Base-by-base conservation (phyloP, 2,888 invertebrate genomes). In the Tipula lateralis region DNA sequence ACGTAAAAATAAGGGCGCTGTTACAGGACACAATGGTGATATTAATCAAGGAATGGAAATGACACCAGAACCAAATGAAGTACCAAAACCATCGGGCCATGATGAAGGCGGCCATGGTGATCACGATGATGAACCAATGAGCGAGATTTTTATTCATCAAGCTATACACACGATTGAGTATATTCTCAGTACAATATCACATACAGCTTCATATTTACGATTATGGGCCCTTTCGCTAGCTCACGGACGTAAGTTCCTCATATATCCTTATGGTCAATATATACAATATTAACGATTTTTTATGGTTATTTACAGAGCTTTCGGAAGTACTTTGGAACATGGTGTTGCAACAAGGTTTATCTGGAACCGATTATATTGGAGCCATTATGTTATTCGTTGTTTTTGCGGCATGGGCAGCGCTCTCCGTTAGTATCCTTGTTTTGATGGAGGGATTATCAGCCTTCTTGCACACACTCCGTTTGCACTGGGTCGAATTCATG, bases 361-460 rank as follows among this genome's bases (percentile, higher is more conserved):
- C 91, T 85, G 92, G 93, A 87, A 91, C 93, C 85, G 92, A 92
- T 85, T 95, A 94, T 92, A 89, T 92, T 13, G 96, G 95, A 84
- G 95, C 95, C 84, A 91, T 96, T 85, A 91, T 95, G 86, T 91
- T 97, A 85, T 96, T 95, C 91, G 91, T 94, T 82, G 92, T 96
- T 83, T 99, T 98, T 91, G 94, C 93, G 86, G 93, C 95, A 88
- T 99, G 98, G 96, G 94, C 95, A 85, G 92, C 93, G 81, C 93
- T 98, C 87, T 98, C 98, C 0, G 92, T 98, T 84, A 95, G 95
- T 88, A 97, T 99, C 89, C 93, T 99, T 85, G 95, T 99, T 86
- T 92, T 98, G 88, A 99, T 99, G 98, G 98, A 99, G 91, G 99
- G 98, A 1, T 92, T 99, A 30, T 98, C 97, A 29, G 98, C 99